Evolutionary conservation across 1,140 invertebrate species (phyloP).

Genomic region (Aphelenchoides fujianensis): DNA sequence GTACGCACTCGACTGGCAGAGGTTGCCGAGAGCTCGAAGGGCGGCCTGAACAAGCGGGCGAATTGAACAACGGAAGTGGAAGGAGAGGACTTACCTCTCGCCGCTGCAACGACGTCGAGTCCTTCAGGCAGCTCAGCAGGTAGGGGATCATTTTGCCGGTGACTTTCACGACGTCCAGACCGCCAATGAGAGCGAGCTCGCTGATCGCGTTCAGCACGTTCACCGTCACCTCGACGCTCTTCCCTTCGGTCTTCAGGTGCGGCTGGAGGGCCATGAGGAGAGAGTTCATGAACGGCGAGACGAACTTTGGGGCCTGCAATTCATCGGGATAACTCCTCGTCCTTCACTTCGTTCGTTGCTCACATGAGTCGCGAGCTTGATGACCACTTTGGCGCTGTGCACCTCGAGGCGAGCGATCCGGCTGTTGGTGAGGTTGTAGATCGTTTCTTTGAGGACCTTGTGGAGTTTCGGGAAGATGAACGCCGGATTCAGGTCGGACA

Average conservation of each 20-base stretch:
- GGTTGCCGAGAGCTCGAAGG: constrained; percentile 86
- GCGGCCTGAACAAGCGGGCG: no score
- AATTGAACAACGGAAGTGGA: no score
- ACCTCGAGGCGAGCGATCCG: constrained; percentile 32
- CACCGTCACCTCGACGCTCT: constrained; percentile 36
- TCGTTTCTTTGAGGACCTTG: constrained; percentile 75
- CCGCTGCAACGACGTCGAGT: constrained; percentile 86
- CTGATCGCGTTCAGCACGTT: constrained; percentile 77
- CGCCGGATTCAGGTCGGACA: constrained; percentile 90
- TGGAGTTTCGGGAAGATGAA: constrained; percentile 93
- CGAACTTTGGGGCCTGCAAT: constrained; percentile 80
- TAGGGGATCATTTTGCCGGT: constrained; percentile 83
- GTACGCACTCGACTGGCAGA: constrained; percentile 87
- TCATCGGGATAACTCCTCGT: not conserved
- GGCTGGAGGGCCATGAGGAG: constrained; percentile 72
- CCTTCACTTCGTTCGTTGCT: no score
- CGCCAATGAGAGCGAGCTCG: constrained; percentile 85
- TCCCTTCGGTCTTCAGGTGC: constrained; percentile 38
- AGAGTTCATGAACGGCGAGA: constrained; percentile 91
- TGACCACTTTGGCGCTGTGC: constrained; percentile 48
- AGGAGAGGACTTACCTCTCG: no score
- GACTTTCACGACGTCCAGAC: constrained; percentile 82
- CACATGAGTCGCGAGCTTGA: constrained; percentile 39
- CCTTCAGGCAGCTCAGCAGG: constrained; percentile 85
- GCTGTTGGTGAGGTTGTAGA: constrained; percentile 50